Percentiles rank a stretch among this genome's conserved stretches.
These are phyloP conservation scores for Rotaria socialis DNA, from an alignment of 2,888 invertebrate species.

Conservation along the genomic window DNA sequence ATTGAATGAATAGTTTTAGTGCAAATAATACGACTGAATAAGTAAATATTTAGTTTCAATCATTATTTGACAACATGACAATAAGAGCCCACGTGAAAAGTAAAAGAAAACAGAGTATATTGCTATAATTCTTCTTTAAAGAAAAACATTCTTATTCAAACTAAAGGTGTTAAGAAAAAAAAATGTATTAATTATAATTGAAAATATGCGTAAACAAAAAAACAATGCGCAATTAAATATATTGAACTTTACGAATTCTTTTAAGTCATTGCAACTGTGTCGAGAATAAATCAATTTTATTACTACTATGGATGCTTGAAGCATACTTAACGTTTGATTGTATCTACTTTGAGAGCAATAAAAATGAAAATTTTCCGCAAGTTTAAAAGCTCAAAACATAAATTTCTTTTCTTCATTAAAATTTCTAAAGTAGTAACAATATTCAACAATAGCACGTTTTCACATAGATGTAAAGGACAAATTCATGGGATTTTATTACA, in stretches of 20 bases:
- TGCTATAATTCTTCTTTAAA: not conserved
- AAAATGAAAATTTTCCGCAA: not conserved
- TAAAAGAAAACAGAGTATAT: not conserved
- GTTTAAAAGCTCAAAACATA: not conserved
- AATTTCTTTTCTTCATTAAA: no score
- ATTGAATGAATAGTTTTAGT: not conserved
- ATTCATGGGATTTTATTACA: no score
- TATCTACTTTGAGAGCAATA: not conserved
- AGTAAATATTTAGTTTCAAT: constrained; percentile 13
- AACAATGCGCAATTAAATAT: no score
- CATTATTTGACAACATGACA: constrained; percentile 52
- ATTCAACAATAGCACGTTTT: not conserved
- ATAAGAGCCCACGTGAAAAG: not conserved
- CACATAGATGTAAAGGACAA: no score
- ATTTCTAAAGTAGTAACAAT: no score
- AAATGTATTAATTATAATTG: no score
- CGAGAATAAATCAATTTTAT: no score
- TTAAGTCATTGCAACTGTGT: no score
- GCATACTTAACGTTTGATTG: no score
- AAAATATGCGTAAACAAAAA: no score
- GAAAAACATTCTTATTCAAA: not conserved
- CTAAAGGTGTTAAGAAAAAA: not conserved
- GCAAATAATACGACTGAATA: constrained; percentile 14
- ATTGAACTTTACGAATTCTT: no score
- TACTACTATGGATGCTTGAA: no score